Conservation (phyloP, 2,797 vertebrate species). For the Lepilemur septentrionalis region DNA sequence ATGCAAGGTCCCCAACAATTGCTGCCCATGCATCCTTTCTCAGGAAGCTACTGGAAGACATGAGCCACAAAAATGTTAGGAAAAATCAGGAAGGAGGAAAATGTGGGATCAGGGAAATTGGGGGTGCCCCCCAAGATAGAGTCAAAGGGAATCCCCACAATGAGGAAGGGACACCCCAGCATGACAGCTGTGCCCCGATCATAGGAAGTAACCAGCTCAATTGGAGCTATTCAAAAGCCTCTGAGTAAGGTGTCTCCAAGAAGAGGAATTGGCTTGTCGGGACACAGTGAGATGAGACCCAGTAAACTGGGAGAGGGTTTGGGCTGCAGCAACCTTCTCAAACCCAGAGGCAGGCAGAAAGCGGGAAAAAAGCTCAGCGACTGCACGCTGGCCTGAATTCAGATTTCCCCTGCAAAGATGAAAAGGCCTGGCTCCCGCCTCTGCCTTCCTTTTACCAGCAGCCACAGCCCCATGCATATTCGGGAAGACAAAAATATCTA, state of each 20-base stretch:
- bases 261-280: not conserved
- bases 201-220: not conserved
- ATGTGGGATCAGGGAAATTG: not conserved
- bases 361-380: not conserved
- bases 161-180: not conserved
- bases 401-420: not conserved
- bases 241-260: not conserved
- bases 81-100: conserved; percentile 26
- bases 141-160: not conserved
- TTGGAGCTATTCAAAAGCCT: not conserved
- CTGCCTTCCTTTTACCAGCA: conserved; percentile 17
- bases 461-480: not conserved
- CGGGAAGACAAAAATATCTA: conserved; percentile 50
- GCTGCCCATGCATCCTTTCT: not conserved
- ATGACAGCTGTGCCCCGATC: not conserved
- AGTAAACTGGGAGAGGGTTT: not conserved
- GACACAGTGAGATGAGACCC: not conserved
- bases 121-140: not conserved
- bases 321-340: not conserved
- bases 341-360: not conserved
- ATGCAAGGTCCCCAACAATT: not conserved
- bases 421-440: conserved; percentile 20
- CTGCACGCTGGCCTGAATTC: not conserved
- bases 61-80: not conserved
- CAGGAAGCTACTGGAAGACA: not conserved